A percentile compares a stretch with the other conserved stretches of the same genome.
These are phyloP conservation scores for Ranitomeya variabilis DNA, from an alignment of 2,113 vertebrate species.

Conservation along the genomic window DNA sequence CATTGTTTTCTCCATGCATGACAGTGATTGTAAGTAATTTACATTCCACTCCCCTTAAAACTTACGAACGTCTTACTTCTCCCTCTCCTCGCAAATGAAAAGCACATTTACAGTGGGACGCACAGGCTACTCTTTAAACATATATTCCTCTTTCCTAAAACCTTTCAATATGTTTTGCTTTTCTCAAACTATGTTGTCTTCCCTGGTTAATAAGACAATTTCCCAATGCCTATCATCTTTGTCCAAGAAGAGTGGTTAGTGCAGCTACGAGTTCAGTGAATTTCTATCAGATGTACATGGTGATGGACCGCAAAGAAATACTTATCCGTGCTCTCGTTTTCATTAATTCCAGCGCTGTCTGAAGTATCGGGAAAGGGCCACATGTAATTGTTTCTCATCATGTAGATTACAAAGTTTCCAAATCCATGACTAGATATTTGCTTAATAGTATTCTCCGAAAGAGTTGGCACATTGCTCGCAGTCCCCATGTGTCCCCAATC, in stretches of 20 bases:
- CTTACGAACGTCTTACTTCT: slow-evolving; percentile 47
- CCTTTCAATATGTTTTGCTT: slow-evolving; percentile 57
- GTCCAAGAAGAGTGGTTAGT: slow-evolving; percentile 48
- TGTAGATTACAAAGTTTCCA: background rate
- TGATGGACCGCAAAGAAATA: slow-evolving; percentile 45
- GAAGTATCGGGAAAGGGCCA: background rate
- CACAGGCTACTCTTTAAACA: slow-evolving; percentile 41
- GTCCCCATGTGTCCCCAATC: background rate
- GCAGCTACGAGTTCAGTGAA: slow-evolving; percentile 47
- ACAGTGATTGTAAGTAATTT: slow-evolving; percentile 57
- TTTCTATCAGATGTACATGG: slow-evolving; percentile 52
- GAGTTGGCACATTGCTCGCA: background rate
- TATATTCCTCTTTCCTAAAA: slow-evolving; percentile 53
- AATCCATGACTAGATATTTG: background rate
- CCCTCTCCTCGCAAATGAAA: slow-evolving; percentile 43
- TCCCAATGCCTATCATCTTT: slow-evolving; percentile 55
- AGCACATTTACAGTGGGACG: slow-evolving; percentile 52
- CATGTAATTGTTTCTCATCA: background rate
- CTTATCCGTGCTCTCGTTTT: slow-evolving; percentile 23
- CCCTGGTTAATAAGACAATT: slow-evolving; percentile 53
- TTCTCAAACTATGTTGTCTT: slow-evolving; percentile 56
- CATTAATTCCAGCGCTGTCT: slow-evolving; percentile 26
- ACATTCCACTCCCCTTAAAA: slow-evolving; percentile 55
- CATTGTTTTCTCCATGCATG: slow-evolving; percentile 56
- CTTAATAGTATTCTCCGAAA: background rate